A percentile compares a stretch with the other conserved stretches of the same genome.
Conservation (phyloP, 1,140 invertebrate genomes). For the Lordiphosa stackelbergi region DNA sequence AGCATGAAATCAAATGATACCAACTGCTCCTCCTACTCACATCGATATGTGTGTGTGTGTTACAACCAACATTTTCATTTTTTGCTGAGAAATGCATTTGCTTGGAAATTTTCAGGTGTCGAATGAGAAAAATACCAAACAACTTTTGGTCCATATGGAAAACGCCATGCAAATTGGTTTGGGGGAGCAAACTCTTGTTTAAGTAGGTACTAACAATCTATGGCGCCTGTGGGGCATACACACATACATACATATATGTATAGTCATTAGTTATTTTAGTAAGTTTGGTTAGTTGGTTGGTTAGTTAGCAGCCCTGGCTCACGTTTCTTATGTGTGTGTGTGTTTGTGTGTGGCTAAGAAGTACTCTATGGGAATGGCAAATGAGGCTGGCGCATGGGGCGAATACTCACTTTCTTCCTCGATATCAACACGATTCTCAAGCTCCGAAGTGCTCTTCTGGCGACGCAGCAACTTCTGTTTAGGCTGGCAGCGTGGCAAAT, state of each 20-base stretch:
- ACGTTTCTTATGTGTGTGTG: constrained; percentile 14
- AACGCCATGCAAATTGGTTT: constrained; percentile 11
- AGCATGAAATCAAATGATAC: constrained; percentile 60
- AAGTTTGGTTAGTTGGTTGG: too few relatives aligned
- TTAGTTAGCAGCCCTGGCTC: constrained; percentile 6
- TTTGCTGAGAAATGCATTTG: constrained; percentile 12
- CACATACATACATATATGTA: constrained; percentile 2
- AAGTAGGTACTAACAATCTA: constrained; percentile 22
- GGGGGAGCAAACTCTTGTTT: neutral
- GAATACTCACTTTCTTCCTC: constrained; percentile 85
- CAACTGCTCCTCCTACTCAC: neutral
- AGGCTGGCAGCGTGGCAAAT: constrained; percentile 87
- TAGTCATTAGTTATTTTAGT: constrained; percentile 4
- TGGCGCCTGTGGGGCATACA: constrained; percentile 28
- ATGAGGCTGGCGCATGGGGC: constrained; percentile 34
- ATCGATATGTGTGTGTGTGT: neutral
- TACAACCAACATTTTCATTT: constrained; percentile 1
- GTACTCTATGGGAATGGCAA: constrained; percentile 13
- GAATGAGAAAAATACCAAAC: constrained; percentile 2
- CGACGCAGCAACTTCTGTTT: constrained; percentile 89
- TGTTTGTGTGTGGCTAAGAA: neutral
- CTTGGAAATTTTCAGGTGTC: neutral
- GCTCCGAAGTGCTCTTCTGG: constrained; percentile 90
- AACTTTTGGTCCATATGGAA: neutral
- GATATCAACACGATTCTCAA: constrained; percentile 82